These are phyloP conservation scores for Lamprologus callipterus DNA, from an alignment of 2,113 vertebrate genomes.

Conservation along the genomic window DNA sequence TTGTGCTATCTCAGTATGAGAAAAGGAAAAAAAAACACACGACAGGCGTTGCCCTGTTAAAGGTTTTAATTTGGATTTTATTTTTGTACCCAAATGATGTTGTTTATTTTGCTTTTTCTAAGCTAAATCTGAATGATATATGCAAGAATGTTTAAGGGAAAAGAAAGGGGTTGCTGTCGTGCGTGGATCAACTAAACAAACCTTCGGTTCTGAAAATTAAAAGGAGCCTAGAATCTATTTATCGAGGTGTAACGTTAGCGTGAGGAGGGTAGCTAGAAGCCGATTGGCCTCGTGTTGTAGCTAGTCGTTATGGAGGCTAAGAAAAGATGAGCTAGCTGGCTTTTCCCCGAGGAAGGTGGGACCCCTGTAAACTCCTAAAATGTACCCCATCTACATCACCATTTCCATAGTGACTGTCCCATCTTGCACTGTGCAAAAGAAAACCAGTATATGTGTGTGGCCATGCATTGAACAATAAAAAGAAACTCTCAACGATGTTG, in stretches of 20 bases:
- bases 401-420: slow-evolving; percentile 63
- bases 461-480: slow-evolving; percentile 73
- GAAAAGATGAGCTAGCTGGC: neutral
- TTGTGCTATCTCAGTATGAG: slow-evolving; percentile 53
- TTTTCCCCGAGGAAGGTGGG: slow-evolving; percentile 2
- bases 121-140: slow-evolving; percentile 49
- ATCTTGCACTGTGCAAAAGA: slow-evolving; percentile 64
- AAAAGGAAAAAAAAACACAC: neutral
- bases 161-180: neutral
- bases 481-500: slow-evolving; percentile 5
- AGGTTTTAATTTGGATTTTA: slow-evolving; percentile 72
- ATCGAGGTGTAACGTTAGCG: slow-evolving; percentile 1
- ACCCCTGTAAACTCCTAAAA: slow-evolving; percentile 43
- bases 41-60: slow-evolving; percentile 13
- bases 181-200: slow-evolving; percentile 18
- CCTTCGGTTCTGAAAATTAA: neutral
- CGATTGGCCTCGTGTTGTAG: slow-evolving; percentile 3
- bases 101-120: slow-evolving; percentile 58
- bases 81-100: slow-evolving; percentile 64
- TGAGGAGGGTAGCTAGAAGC: neutral
- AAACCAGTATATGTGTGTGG: slow-evolving; percentile 41
- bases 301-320: neutral
- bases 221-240: slow-evolving; percentile 7
- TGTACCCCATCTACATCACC: slow-evolving; percentile 43
- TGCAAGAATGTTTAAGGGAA: slow-evolving; percentile 40